These are phyloP conservation scores for Polyergus mexicanus DNA, from an alignment of 1,140 invertebrate genomes.

Conservation along the genomic window DNA sequence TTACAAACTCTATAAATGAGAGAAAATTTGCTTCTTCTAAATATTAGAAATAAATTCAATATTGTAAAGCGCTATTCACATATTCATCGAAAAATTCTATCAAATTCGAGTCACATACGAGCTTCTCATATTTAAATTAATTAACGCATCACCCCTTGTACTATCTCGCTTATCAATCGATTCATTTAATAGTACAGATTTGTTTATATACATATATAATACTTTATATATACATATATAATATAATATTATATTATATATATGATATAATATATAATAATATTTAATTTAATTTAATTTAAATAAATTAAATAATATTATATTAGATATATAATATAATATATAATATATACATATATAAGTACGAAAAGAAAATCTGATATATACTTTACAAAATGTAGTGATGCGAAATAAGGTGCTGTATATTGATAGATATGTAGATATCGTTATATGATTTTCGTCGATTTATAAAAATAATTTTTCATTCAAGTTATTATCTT, in stretches of 20 bases:
- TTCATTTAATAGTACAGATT: conserved; percentile 29
- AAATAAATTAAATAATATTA: too few relatives aligned
- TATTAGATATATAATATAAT: too few relatives aligned
- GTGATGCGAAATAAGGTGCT: conserved; percentile 37
- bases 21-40: background rate
- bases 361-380: background rate
- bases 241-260: too few relatives aligned
- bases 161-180: conserved; percentile 2
- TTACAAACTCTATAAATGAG: background rate
- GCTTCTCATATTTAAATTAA: conserved; percentile 14
- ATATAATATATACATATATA: too few relatives aligned
- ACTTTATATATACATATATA: too few relatives aligned
- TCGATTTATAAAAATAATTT: background rate
- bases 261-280: too few relatives aligned
- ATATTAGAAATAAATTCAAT: background rate
- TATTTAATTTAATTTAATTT: too few relatives aligned
- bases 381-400: background rate
- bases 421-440: background rate
- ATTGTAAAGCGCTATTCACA: background rate
- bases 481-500: background rate
- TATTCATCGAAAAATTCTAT: background rate
- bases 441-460: background rate
- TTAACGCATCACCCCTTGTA: background rate
- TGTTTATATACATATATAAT: background rate
- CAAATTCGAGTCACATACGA: background rate